Evolutionary conservation across 2,888 invertebrate genomes (phyloP).

Genomic region (Pteria penguin): DNA sequence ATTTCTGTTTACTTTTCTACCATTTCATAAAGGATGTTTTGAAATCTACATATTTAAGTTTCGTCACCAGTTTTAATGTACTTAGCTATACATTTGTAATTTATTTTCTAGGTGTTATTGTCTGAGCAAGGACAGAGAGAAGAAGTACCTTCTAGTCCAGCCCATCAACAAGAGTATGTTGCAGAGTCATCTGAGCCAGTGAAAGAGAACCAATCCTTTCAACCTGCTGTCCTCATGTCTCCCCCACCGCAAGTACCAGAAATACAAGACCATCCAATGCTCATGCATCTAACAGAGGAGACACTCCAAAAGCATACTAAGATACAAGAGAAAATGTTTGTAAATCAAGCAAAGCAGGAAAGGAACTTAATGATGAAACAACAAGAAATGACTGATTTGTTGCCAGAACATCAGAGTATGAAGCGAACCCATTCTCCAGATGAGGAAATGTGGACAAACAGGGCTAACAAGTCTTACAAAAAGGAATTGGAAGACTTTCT

Average conservation of each 20-base stretch:
- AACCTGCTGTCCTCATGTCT: neutral
- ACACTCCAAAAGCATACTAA: slow-evolving; percentile 62
- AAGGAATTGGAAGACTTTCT: slow-evolving; percentile 25
- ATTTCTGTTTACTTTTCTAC: too few relatives aligned
- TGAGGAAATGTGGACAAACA: slow-evolving; percentile 4
- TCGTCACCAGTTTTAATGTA: too few relatives aligned
- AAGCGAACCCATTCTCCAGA: slow-evolving; percentile 57
- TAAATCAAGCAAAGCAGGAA: slow-evolving; percentile 63
- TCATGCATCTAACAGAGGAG: slow-evolving; percentile 61
- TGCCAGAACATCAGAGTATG: slow-evolving; percentile 34
- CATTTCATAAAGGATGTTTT: too few relatives aligned
- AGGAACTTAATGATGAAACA: slow-evolving; percentile 43
- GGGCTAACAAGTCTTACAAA: slow-evolving; percentile 14
- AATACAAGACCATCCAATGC: slow-evolving; percentile 1
- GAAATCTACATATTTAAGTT: too few relatives aligned
- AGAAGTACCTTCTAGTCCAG: slow-evolving; percentile 49
- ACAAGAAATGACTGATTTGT: neutral
- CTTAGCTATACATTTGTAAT: too few relatives aligned
- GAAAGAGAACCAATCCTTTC: slow-evolving; percentile 22
- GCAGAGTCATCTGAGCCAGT: slow-evolving; percentile 23
- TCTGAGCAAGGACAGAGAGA: slow-evolving; percentile 68
- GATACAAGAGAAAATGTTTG: slow-evolving; percentile 61
- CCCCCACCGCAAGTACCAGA: neutral
- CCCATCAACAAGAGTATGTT: slow-evolving; percentile 30
- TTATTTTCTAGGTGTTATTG: slow-evolving; percentile 56